Evolutionary conservation across 2,113 vertebrate genomes (phyloP).

Genomic region (Gymnarchus niloticus): DNA sequence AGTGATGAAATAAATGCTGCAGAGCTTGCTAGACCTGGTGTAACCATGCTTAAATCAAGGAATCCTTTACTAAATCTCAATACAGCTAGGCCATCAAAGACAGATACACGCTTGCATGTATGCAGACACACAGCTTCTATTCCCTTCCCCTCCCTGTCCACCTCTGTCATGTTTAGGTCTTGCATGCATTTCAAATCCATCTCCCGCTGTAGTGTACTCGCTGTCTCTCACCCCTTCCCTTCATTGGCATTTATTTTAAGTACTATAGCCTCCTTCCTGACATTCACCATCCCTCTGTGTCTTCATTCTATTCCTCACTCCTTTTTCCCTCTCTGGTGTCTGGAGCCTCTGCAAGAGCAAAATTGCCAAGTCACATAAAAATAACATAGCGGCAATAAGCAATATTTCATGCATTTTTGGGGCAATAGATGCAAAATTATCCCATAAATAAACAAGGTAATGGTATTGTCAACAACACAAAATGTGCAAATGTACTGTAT

Average conservation of each 20-base stretch:
- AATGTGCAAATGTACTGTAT: background rate
- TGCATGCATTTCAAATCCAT: background rate
- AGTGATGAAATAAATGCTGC: background rate
- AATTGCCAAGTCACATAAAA: background rate
- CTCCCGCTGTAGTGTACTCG: background rate
- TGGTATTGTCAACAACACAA: constrained; percentile 5
- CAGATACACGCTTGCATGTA: background rate
- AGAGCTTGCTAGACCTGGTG: background rate
- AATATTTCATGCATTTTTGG: background rate
- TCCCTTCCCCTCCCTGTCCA: background rate
- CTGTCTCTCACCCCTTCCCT: background rate
- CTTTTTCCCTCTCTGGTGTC: background rate
- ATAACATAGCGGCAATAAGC: background rate
- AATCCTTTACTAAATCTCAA: background rate
- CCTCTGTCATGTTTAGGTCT: background rate
- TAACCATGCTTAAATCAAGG: background rate
- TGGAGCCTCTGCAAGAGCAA: background rate
- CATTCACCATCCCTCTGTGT: background rate
- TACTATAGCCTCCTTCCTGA: background rate
- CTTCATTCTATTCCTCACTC: background rate
- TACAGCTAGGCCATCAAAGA: background rate
- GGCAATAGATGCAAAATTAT: background rate
- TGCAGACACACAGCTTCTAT: background rate
- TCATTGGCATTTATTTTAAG: background rate
- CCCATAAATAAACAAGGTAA: background rate